Percentiles rank a stretch among this genome's conserved stretches.
Conservation (phyloP, 1,140 invertebrate species). For the Zaprionus vittiger region DNA sequence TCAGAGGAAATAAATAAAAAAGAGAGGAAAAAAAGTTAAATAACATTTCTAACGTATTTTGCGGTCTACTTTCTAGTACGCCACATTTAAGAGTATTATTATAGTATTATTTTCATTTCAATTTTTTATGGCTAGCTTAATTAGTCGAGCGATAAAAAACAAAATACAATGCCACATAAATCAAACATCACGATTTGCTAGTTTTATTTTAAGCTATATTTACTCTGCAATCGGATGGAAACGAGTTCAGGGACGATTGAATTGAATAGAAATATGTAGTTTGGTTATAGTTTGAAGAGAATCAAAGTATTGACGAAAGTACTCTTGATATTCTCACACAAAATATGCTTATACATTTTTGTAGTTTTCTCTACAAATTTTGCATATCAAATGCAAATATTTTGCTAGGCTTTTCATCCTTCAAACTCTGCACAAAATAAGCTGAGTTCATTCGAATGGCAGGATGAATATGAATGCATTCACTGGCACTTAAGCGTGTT, state of each 20-base stretch:
- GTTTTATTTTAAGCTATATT: background rate
- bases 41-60: constrained; percentile 58
- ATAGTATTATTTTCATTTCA: constrained; percentile 60
- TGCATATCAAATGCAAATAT: constrained; percentile 13
- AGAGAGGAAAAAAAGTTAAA: constrained; percentile 47
- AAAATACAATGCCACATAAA: constrained; percentile 31
- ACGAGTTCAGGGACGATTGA: background rate
- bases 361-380: background rate
- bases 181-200: constrained; percentile 13
- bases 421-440: background rate
- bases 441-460: constrained; percentile 11
- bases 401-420: constrained; percentile 1
- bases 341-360: constrained; percentile 1
- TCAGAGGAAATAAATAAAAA: constrained; percentile 64
- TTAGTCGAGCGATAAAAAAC: constrained; percentile 71
- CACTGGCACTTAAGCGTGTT: constrained; percentile 72
- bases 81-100: constrained; percentile 17
- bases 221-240: background rate
- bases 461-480: constrained; percentile 52
- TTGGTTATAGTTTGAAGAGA: background rate
- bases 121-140: constrained; percentile 69
- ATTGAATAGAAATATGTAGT: background rate
- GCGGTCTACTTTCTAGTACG: constrained; percentile 36
- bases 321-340: background rate
- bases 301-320: background rate